These are phyloP conservation scores for Drosophila azteca DNA, from an alignment of 1,140 invertebrate genomes.

Conservation along the genomic window DNA sequence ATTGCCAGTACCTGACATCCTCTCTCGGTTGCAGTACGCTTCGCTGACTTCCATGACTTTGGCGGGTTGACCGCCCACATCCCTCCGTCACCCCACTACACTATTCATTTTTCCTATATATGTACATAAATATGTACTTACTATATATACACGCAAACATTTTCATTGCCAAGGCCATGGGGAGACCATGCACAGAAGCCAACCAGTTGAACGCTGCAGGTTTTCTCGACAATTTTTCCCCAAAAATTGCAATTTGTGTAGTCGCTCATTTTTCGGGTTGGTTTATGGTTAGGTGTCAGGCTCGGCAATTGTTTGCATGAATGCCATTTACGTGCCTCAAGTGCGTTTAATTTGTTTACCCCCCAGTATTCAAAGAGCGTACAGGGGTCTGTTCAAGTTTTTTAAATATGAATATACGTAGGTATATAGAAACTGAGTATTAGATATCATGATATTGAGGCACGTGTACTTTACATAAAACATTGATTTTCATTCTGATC, in stretches of 20 bases:
- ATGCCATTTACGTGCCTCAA: slow-evolving; percentile 38
- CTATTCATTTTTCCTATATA: background rate
- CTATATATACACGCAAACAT: background rate
- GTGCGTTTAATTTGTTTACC: background rate
- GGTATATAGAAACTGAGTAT: too few relatives aligned
- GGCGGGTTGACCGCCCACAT: slow-evolving; percentile 25
- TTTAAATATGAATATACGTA: too few relatives aligned
- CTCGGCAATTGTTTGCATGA: slow-evolving; percentile 28
- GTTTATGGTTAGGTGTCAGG: slow-evolving; percentile 29
- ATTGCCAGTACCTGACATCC: slow-evolving; percentile 17
- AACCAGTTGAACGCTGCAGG: slow-evolving; percentile 10
- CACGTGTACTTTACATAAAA: too few relatives aligned
- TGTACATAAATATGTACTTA: background rate
- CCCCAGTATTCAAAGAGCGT: too few relatives aligned
- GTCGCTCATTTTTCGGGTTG: background rate
- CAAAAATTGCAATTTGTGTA: slow-evolving; percentile 22
- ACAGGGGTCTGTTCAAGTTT: too few relatives aligned
- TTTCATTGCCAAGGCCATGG: slow-evolving; percentile 72
- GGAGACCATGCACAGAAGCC: slow-evolving; percentile 10
- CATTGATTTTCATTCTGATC: too few relatives aligned
- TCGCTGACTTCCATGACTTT: slow-evolving; percentile 46
- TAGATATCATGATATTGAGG: too few relatives aligned
- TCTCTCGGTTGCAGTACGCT: slow-evolving; percentile 21
- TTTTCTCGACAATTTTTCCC: slow-evolving; percentile 1
- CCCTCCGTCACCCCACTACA: background rate